Conservation (phyloP, 2,797 vertebrate species). For the Hephaestus fuliginosus region DNA sequence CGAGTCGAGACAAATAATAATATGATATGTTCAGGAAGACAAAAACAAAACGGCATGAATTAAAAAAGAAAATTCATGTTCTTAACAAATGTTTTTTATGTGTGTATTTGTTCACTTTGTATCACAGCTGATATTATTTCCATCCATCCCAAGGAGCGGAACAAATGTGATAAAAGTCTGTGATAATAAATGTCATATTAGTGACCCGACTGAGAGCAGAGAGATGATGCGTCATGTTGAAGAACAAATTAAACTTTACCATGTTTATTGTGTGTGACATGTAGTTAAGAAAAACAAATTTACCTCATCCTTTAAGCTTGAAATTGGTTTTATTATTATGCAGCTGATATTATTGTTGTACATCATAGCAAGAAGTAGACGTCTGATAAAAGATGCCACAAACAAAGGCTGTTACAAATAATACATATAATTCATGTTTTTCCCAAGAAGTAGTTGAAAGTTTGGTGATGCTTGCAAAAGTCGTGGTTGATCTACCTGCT, state of each 20-base stretch:
- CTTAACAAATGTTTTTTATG: not conserved
- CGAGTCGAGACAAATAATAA: slow-evolving; percentile 6
- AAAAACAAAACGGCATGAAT: not conserved
- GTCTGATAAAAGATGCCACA: not conserved
- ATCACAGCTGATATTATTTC: not conserved
- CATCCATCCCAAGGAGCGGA: not conserved
- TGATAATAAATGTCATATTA: not conserved
- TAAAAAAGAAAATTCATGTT: not conserved
- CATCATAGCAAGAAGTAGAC: not conserved
- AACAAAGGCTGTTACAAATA: not conserved
- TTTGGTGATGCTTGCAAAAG: not conserved
- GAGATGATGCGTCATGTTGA: not conserved
- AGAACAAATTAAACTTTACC: not conserved
- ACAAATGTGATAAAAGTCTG: not conserved
- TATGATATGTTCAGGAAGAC: not conserved
- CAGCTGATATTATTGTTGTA: not conserved
- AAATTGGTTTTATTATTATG: not conserved
- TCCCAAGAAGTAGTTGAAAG: accelerated
- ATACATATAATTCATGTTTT: not conserved
- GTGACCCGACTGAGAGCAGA: not conserved
- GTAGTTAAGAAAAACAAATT: not conserved
- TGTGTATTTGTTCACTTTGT: not conserved
- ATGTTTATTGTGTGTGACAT: not conserved
- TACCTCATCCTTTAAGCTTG: not conserved
- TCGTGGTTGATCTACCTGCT: not conserved